Evolutionary conservation across 2,888 invertebrate species (phyloP), one percentile per base, ranked within the genome.

Genomic region (Creontiades dilutus): DNA sequence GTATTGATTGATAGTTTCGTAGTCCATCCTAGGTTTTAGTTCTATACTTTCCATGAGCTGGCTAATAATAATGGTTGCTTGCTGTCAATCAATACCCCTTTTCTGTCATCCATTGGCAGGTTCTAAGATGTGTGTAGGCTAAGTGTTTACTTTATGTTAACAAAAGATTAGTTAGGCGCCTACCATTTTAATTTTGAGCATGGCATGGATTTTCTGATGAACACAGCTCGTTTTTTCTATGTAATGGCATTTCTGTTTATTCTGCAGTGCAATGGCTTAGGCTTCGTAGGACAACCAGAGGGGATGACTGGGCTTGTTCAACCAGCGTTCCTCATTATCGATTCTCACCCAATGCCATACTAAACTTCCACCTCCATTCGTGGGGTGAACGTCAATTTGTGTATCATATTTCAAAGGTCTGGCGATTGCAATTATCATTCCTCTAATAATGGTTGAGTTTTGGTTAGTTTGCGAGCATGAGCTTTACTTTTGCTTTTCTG

Each of bases 251-350:
- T 78, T 78, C 78, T 78, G 16, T 47, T 85, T 86, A 75, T 48
- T 47, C 76, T 48, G 76, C 86, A 86, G 86, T 85, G 61, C 85
- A 86, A 76, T 47, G 76, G 76, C 47, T 19, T 76, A 55, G 86
- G 86, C 86, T 86, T 75, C 55, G 23, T 76, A 47, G 48, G 75
- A 68, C 76, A n/a, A 19, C 55, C 86, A 47, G 86, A 86, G 19
- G 76, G 48, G 19, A 28, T 86, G 47, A 9, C 68, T 55, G 86
- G 86, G 7, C 47, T 19, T 47, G 23, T 86, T 47, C 86, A 86
- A 86, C 86, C 86, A 76, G 86, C 75, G 19, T 86, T 75, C 47
- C 37, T 86, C 19, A 86, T 86, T 75, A 75, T 86, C 76, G 76
- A 86, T 86, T 27, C 86, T 14, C 48, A 75, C 75, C 86, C 86